Percentiles rank a stretch among this genome's conserved stretches.
phyloP scores from a whole-genome alignment of 2,113 vertebrate genomes.

The Ibidorhyncha struthersii region DNA sequence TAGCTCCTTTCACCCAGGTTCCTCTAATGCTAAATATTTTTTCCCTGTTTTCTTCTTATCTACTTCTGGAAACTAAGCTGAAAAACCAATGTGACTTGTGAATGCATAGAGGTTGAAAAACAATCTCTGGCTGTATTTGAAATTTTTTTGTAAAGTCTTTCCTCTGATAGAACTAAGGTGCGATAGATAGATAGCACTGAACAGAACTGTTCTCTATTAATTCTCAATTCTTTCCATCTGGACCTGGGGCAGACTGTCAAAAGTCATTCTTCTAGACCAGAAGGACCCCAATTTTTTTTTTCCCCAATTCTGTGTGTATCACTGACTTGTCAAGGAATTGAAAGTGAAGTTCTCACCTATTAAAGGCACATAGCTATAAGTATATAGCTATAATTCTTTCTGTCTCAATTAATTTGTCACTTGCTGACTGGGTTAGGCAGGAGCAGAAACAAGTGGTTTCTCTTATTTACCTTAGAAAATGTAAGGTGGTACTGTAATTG shows the following conservation, averaged over 20 bases:
- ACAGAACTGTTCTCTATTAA: neutral
- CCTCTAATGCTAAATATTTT: neutral
- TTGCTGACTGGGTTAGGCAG: neutral
- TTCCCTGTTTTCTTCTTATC: neutral
- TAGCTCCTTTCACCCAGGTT: neutral
- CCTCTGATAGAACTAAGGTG: neutral
- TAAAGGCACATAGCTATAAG: neutral
- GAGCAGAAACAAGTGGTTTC: neutral
- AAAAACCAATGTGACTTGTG: accelerated
- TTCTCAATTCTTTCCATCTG: neutral
- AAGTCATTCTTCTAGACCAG: neutral
- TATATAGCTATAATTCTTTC: neutral
- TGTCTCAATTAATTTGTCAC: neutral
- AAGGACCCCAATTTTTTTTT: neutral
- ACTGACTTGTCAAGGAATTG: neutral
- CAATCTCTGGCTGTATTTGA: neutral
- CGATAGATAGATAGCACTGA: neutral
- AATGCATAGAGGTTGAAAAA: neutral
- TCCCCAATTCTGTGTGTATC: neutral
- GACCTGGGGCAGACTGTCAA: neutral
- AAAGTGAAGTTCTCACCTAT: neutral
- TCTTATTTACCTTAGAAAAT: neutral
- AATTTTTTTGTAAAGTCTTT: neutral
- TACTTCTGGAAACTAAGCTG: neutral
- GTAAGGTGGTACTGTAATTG: neutral